Percentiles rank a stretch among this genome's conserved stretches.
These are phyloP conservation scores for Melipona quadrifasciata DNA, from an alignment of 1,140 invertebrate species.

Conservation along the genomic window DNA sequence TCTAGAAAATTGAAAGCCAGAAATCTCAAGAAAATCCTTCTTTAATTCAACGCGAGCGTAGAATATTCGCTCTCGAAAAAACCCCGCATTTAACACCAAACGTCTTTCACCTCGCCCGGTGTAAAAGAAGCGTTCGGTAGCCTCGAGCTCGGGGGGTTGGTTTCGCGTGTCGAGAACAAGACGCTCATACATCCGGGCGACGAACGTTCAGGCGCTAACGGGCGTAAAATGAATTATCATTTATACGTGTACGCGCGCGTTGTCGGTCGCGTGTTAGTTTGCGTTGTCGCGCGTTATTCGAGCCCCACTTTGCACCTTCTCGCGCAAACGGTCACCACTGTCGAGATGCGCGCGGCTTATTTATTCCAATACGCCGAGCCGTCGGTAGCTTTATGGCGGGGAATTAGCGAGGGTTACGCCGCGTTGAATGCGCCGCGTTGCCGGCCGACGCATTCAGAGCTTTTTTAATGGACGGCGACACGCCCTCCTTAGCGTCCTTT, in stretches of 20 bases:
- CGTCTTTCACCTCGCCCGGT: background rate
- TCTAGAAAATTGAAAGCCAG: background rate
- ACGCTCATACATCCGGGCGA: conserved; percentile 17
- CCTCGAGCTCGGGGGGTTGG: conserved; percentile 42
- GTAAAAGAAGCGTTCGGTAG: background rate
- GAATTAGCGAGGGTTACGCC: conserved; percentile 73
- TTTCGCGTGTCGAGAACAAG: conserved; percentile 32
- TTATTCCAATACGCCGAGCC: conserved; percentile 72
- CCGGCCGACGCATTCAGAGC: conserved; percentile 71
- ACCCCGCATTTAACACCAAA: background rate
- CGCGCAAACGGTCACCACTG: conserved; percentile 67
- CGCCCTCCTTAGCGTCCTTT: conserved; percentile 79
- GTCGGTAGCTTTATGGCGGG: conserved; percentile 73
- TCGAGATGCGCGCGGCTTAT: conserved; percentile 68
- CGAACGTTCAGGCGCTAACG: conserved; percentile 55
- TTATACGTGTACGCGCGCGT: conserved; percentile 52
- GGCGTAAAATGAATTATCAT: conserved; percentile 77
- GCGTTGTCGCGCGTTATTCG: conserved; percentile 59
- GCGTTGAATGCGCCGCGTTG: conserved; percentile 67
- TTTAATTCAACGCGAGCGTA: background rate
- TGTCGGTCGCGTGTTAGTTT: conserved; percentile 67
- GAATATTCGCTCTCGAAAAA: too few species aligned
- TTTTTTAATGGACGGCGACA: conserved; percentile 72
- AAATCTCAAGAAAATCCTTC: background rate
- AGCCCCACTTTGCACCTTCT: conserved; percentile 74